phyloP scores from a whole-genome alignment of 2,797 vertebrate genomes.

The Megaceryle alcyon region DNA sequence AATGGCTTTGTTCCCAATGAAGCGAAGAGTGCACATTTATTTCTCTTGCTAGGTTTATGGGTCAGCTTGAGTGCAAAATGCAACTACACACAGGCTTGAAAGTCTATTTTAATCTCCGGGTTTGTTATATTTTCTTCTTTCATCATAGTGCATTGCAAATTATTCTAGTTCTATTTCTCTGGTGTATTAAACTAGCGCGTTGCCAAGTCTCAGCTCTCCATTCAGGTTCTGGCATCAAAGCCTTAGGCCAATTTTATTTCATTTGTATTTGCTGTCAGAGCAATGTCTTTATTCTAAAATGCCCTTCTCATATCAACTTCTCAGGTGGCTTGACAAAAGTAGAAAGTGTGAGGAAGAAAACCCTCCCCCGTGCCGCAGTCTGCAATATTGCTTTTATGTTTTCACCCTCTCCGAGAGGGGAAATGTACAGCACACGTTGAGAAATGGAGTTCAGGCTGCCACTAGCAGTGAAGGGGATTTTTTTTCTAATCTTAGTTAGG shows the following conservation, averaged over 20 bases:
- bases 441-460: constrained; percentile 39
- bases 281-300: constrained; percentile 83
- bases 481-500: constrained; percentile 28
- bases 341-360: constrained; percentile 58
- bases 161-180: constrained; percentile 69
- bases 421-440: neutral
- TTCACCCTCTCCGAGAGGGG: constrained; percentile 20
- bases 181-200: constrained; percentile 68
- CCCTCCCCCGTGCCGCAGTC: neutral
- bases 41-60: constrained; percentile 22
- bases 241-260: constrained; percentile 82
- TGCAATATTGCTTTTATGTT: constrained; percentile 63
- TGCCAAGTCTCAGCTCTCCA: constrained; percentile 72
- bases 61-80: constrained; percentile 29
- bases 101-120: constrained; percentile 63
- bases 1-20: neutral
- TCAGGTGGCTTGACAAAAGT: constrained; percentile 77
- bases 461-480: constrained; percentile 42
- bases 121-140: constrained; percentile 74
- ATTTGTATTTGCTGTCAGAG: constrained; percentile 82
- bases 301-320: constrained; percentile 77
- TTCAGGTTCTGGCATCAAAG: constrained; percentile 79
- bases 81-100: constrained; percentile 1
- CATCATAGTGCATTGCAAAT: constrained; percentile 70
- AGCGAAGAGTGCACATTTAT: neutral